Percentiles rank a stretch among this genome's conserved stretches.
These are phyloP conservation scores for Brachypalpus laphriformis DNA, from an alignment of 2,888 invertebrate species.

Conservation along the genomic window DNA sequence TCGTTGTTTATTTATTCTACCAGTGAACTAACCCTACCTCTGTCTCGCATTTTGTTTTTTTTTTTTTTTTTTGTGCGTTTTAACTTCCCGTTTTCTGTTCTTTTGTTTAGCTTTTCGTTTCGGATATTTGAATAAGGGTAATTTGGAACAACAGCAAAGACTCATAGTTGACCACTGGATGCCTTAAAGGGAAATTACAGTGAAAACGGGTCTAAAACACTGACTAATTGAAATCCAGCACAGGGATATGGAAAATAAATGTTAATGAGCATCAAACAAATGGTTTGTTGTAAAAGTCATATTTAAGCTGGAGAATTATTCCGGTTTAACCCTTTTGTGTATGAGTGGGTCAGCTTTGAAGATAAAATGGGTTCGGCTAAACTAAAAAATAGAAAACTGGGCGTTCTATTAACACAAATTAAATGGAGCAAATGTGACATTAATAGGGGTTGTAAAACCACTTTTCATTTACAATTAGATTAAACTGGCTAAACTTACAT, in stretches of 20 bases:
- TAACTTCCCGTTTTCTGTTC: slow-evolving; percentile 5
- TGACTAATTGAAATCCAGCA: slow-evolving; percentile 67
- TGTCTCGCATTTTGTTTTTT: background rate
- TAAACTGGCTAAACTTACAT: slow-evolving; percentile 23
- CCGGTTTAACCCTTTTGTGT: slow-evolving; percentile 45
- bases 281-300: slow-evolving; percentile 40
- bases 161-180: slow-evolving; percentile 55
- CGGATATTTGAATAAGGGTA: slow-evolving; percentile 69
- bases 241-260: slow-evolving; percentile 56
- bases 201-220: slow-evolving; percentile 57
- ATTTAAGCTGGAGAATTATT: slow-evolving; percentile 51
- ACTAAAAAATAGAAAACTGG: slow-evolving; percentile 9
- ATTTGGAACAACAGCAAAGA: slow-evolving; percentile 53
- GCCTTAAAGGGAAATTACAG: slow-evolving; percentile 54
- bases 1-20: slow-evolving; percentile 66
- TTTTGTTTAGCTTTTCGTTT: slow-evolving; percentile 46
- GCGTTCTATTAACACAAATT: slow-evolving; percentile 41
- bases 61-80: background rate
- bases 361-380: background rate
- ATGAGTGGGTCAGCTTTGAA: slow-evolving; percentile 29
- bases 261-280: slow-evolving; percentile 65
- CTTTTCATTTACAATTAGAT: slow-evolving; percentile 16
- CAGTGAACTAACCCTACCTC: slow-evolving; percentile 38
- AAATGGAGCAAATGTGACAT: slow-evolving; percentile 52
- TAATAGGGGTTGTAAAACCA: slow-evolving; percentile 43